A percentile compares a stretch with the other conserved stretches of the same genome.
These are phyloP conservation scores for Agriotes lineatus DNA, from an alignment of 2,888 invertebrate species.

Conservation along the genomic window DNA sequence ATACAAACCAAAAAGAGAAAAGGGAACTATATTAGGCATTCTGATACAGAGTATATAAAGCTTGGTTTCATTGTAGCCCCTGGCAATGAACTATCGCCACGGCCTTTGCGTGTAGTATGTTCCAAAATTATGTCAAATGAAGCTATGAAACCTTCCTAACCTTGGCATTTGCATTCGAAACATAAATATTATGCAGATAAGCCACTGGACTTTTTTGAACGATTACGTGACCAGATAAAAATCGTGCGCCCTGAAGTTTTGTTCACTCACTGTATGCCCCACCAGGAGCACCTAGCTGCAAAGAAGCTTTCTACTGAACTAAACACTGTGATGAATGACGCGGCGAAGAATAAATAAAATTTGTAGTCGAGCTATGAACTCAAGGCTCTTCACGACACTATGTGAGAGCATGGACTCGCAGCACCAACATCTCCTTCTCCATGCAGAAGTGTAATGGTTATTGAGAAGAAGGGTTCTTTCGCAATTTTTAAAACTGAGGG, in stretches of 20 bases:
- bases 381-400: constrained; percentile 30
- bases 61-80: background rate
- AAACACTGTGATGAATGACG: background rate
- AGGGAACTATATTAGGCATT: background rate
- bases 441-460: constrained; percentile 46
- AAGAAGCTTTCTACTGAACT: constrained; percentile 37
- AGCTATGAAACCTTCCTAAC: constrained; percentile 42
- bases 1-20: constrained; percentile 4
- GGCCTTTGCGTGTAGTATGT: constrained; percentile 49
- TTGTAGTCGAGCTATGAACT: constrained; percentile 30
- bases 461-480: constrained; percentile 46
- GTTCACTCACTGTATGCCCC: constrained; percentile 41
- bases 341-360: background rate
- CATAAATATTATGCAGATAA: constrained; percentile 42
- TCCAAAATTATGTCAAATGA: constrained; percentile 44
- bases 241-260: constrained; percentile 20
- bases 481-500: constrained; percentile 46
- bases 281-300: constrained; percentile 33
- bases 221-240: constrained; percentile 36
- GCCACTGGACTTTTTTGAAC: constrained; percentile 38
- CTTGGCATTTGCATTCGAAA: constrained; percentile 39
- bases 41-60: constrained; percentile 3
- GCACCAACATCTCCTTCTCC: constrained; percentile 41
- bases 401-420: constrained; percentile 44
- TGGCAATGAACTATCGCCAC: constrained; percentile 4